Evolutionary conservation across 2,113 vertebrate genomes (phyloP), one percentile per base, ranked within the genome.

Genomic region (Rhabdornis inornatus): DNA sequence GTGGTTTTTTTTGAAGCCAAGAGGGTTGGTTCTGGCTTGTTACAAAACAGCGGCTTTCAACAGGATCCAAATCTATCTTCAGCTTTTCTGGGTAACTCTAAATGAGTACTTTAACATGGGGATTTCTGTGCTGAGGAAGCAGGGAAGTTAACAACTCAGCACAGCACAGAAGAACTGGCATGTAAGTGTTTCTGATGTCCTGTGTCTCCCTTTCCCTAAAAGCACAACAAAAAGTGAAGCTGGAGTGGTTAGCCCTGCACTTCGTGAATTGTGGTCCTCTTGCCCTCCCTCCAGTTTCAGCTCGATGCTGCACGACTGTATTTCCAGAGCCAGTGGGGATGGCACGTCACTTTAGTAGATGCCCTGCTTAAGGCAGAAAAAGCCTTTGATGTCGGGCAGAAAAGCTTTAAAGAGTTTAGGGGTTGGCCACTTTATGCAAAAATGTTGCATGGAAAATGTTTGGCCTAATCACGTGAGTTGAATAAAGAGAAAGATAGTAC

Each of bases 31-130:
- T 92, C 94, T 97, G 94, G 94, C 78, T 96, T 94, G 85, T 91
- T 95, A 91, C 91, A 94, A 89, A 95, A 88, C 84, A 97, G 93
- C 0, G 18, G 84, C 93, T 97, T 97, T 95, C 87, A 97, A 95
- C 89, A 65, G 79, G 78, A 95, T 97, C 96, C 96, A 96, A 96
- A 93, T 95, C 94, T 96, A 95, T 96, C 95, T 96, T 97, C 94
- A 90, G 94, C 95, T 94, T 93, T 97, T 97, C 94, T 97, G 91
- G 87, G 91, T 95, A 97, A 79, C 87, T 95, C 89, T 85, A 96
- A 96, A 96, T 96, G 95, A 96, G 75, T 90, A 96, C 95, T 97
- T 97, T 95, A 95, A 94, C 87, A 93, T 85, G 93, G 94, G 90
- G 93, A 94, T 96, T 97, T 97, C 94, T 97, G 87, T 49, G 71